Percentiles rank a stretch among this genome's conserved stretches.
Conservation (phyloP, 2,113 vertebrate genomes). For the Anolis carolinensis region DNA sequence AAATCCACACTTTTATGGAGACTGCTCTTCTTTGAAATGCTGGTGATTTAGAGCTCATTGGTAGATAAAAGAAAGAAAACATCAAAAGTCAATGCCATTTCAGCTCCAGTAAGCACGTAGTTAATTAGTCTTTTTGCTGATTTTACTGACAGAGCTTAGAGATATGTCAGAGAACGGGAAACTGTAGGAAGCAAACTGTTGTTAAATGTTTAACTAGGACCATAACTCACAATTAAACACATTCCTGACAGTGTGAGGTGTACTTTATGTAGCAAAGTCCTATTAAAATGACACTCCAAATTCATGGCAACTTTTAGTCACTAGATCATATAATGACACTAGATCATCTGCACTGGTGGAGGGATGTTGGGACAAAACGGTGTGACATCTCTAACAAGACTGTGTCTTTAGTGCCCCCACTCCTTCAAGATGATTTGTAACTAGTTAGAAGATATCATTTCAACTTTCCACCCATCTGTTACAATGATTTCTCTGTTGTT, state of each 20-base stretch:
- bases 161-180: slow-evolving; percentile 2
- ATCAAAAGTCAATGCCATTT: slow-evolving; percentile 18
- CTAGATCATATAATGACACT: neutral
- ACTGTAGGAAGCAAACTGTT: slow-evolving; percentile 20
- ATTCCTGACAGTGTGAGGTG: neutral
- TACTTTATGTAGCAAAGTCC: neutral
- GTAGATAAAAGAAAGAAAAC: slow-evolving; percentile 11
- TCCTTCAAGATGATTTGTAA: neutral
- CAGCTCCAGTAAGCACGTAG: slow-evolving; percentile 12
- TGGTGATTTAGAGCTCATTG: slow-evolving; percentile 15
- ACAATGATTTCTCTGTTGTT: neutral
- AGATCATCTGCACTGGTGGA: neutral
- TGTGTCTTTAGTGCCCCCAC: neutral
- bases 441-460: too few species aligned
- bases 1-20: neutral
- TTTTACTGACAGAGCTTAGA: neutral
- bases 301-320: neutral
- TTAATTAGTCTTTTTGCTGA: neutral
- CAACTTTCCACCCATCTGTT: neutral
- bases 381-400: neutral
- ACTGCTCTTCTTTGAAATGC: slow-evolving; percentile 15
- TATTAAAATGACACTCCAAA: neutral
- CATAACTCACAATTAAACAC: neutral
- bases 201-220: slow-evolving; percentile 21
- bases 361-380: neutral